Percentiles rank a stretch among this genome's conserved stretches.
These are phyloP conservation scores for Catocala nupta DNA, from an alignment of 2,888 invertebrate genomes.

Conservation along the genomic window DNA sequence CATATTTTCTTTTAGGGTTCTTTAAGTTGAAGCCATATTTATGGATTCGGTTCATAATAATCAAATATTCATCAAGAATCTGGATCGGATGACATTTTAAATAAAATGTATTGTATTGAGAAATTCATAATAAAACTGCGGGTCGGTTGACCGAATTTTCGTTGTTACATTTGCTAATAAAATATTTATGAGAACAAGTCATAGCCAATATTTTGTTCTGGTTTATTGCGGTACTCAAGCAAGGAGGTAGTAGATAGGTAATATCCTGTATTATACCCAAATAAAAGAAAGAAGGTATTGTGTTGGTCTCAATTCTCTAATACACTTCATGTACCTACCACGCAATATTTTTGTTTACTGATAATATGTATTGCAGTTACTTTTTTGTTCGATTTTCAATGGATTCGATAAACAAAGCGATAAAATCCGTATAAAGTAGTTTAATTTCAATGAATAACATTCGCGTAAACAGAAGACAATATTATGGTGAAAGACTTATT, in stretches of 20 bases:
- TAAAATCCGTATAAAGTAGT: too few relatives aligned
- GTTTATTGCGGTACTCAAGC: constrained; percentile 20
- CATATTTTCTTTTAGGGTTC: constrained; percentile 24
- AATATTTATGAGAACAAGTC: constrained; percentile 24
- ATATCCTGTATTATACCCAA: too few relatives aligned
- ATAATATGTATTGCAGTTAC: too few relatives aligned
- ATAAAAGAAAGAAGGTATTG: too few relatives aligned
- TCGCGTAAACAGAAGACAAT: too few relatives aligned
- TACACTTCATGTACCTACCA: too few relatives aligned
- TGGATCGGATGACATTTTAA: background rate
- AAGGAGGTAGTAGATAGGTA: background rate
- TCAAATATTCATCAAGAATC: background rate
- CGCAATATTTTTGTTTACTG: too few relatives aligned
- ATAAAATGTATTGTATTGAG: constrained; percentile 1
- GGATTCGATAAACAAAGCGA: too few relatives aligned
- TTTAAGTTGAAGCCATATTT: constrained; percentile 9
- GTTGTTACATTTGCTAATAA: constrained; percentile 27
- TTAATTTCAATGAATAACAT: too few relatives aligned
- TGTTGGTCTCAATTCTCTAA: too few relatives aligned
- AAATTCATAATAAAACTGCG: constrained; percentile 2
- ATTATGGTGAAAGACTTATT: too few relatives aligned
- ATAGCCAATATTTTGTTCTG: constrained; percentile 20
- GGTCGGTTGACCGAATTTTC: constrained; percentile 12
- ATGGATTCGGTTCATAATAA: background rate
- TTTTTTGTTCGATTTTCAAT: too few relatives aligned